Conservation (phyloP, 2,797 vertebrate species). For the Naso thynnoides region DNA sequence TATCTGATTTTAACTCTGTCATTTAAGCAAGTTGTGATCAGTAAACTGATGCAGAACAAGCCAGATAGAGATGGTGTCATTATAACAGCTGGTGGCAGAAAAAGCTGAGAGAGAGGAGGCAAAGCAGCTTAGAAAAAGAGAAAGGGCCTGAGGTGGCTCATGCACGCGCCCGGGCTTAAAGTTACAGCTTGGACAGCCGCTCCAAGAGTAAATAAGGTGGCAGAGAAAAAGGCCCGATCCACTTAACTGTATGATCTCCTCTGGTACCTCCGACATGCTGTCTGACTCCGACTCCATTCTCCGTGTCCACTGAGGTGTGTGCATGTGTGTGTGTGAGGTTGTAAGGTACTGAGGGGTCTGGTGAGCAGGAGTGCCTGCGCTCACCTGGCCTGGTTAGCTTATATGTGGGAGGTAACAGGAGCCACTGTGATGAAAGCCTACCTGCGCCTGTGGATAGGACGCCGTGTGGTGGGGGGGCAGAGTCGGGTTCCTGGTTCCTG, state of each 20-base stretch:
- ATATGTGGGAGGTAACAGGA: constrained; percentile 85
- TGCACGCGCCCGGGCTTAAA: constrained; percentile 44
- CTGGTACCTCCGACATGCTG: constrained; percentile 78
- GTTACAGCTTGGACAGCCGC: constrained; percentile 53
- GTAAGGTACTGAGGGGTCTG: constrained; percentile 53
- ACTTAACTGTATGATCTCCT: constrained; percentile 88
- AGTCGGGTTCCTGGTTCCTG: constrained; percentile 84
- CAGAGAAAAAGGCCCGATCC: constrained; percentile 57
- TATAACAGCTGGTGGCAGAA: neutral
- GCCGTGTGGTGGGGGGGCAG: constrained; percentile 58
- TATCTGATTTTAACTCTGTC: neutral
- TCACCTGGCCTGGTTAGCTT: constrained; percentile 84
- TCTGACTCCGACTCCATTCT: constrained; percentile 85
- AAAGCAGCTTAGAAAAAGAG: constrained; percentile 29
- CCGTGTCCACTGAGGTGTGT: constrained; percentile 64
- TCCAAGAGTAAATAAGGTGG: constrained; percentile 49
- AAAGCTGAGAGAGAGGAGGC: neutral
- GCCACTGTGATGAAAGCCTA: constrained; percentile 83
- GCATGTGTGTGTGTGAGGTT: constrained; percentile 50
- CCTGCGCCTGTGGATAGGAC: constrained; percentile 71
- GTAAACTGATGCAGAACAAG: neutral
- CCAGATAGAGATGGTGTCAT: neutral
- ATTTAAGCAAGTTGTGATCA: too few species aligned
- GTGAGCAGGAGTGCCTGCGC: constrained; percentile 58
- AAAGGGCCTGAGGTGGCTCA: constrained; percentile 35